Base-by-base conservation (phyloP, 2,888 invertebrate genomes). In the Alviniconcha strummeri region DNA sequence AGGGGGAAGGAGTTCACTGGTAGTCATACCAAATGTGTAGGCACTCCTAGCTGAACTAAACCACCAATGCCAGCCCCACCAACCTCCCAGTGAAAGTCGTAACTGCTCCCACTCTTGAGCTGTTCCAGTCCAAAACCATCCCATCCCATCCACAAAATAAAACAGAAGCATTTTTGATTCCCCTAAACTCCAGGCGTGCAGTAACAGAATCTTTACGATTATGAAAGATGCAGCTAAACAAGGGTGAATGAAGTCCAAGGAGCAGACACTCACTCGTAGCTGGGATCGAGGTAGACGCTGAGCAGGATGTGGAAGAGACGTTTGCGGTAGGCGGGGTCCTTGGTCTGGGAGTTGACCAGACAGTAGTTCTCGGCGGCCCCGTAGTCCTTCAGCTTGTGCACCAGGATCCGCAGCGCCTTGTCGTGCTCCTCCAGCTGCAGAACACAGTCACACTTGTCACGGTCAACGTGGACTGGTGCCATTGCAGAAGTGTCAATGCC, bases 341-440 rank as follows among this genome's bases (percentile, higher is more conserved):
- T 91, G 9, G 91, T 91, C 9, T 88, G 85, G 36, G 93, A 92
- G 88, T 94, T 93, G 74, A 93, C 91, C 52, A 93, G 86, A 87
- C 95, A 95, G 88, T 95, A 95, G 85, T 94, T 93, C 89, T 94
- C 94, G 7, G 95, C 95, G 56, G 94, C 94, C 72, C 91, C 90
- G 86, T 93, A 94, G 90, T 95, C 95, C 84, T 93, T 92, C 80
- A 95, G 89, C 84, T 94, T 93, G 88, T 94, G 93, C 0, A 95
- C 94, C 69, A 95, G 91, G 72, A 95, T 94, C 74, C 92, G 89
- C 56, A 95, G 88, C 3, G 95, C 95, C 87, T 94, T 94, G 80
- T 94, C 94, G 88, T 95, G 95, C 87, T 95, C 94, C 85, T 94
- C 95, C 81, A 95, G 90, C 95, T 95, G 90, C 55, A 86, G 87